Conservation (phyloP, 2,113 vertebrate species). For the Gasterosteus nipponicus region DNA sequence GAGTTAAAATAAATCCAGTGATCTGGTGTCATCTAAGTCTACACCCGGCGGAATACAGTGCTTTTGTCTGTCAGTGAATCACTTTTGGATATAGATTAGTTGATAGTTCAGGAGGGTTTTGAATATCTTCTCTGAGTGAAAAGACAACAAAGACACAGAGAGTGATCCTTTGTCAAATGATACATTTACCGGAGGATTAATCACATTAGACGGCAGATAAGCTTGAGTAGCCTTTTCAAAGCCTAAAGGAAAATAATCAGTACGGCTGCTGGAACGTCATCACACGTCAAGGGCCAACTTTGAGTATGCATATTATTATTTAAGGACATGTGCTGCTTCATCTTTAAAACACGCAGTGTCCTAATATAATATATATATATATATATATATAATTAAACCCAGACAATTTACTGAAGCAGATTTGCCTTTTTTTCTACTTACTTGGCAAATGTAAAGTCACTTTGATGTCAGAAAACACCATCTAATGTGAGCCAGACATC, state of each 20-base stretch:
- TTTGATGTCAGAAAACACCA: constrained; percentile 64
- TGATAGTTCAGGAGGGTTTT: constrained; percentile 40
- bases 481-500: constrained; percentile 57
- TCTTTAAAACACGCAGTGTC: constrained; percentile 36
- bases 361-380: constrained; percentile 48
- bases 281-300: constrained; percentile 35
- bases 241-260: constrained; percentile 41
- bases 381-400: constrained; percentile 31
- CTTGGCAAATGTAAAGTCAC: constrained; percentile 48
- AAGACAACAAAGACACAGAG: constrained; percentile 60
- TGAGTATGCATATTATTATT: constrained; percentile 27
- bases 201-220: constrained; percentile 50
- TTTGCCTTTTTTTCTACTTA: constrained; percentile 61
- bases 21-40: constrained; percentile 61
- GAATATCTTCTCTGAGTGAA: constrained; percentile 43
- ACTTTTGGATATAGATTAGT: constrained; percentile 59
- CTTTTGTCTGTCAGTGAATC: constrained; percentile 58
- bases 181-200: constrained; percentile 62
- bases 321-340: constrained; percentile 18
- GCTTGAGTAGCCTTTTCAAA: constrained; percentile 17
- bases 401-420: constrained; percentile 64
- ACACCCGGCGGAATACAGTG: constrained; percentile 43
- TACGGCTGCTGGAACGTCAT: constrained; percentile 36
- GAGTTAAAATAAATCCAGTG: constrained; percentile 66
- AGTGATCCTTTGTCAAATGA: constrained; percentile 68